Base-by-base conservation (phyloP, 2,888 invertebrate genomes). In the Gari tellinella region DNA sequence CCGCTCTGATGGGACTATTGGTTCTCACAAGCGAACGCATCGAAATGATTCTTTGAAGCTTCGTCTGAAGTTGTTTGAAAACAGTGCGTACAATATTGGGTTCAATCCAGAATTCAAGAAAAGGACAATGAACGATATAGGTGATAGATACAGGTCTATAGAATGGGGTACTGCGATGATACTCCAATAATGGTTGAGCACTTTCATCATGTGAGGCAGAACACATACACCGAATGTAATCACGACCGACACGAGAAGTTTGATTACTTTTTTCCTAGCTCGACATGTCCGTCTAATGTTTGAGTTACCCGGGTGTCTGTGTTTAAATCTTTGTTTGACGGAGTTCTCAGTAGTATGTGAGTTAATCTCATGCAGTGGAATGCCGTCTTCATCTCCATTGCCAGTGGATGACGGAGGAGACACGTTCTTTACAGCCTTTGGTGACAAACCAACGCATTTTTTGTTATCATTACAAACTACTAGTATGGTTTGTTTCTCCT, bases 101-200 rank as follows among this genome's bases (percentile, higher is more conserved):
- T 98, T 97, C 77, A 97, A 94, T 53, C 95, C 97, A 19, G 97
- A 97, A 93, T 97, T 97, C 92, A 96, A 95, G 91, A 97, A 98
- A 48, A 97, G 95, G 83, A 97, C 94, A 73, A 97, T 94, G 92
- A 96, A 97, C 25, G 97, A 96, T 72, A 96, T 94, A 0, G 97
- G 97, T 12, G 97, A 96, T 73, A 97, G 93, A 19, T 86, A 48
- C 25, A 82, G 74, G 5, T 76, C 65, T 19, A 73, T 60, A 95
- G 95, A 51, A 17, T 70, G 72, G 8, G 75, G 62, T 10, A 72
- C 40, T 7, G 58, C 48, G 38, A 75, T 63, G 88, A 95, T 95
- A 90, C 80, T 55, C 96, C 96, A 96, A 92, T 96, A 95, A 90
- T 96, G 95, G 95, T 96, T 96, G 94, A 96, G 94, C 12, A 86